Evolutionary conservation across 2,888 invertebrate species (phyloP).

Genomic region (Lycophotia porphyrea): DNA sequence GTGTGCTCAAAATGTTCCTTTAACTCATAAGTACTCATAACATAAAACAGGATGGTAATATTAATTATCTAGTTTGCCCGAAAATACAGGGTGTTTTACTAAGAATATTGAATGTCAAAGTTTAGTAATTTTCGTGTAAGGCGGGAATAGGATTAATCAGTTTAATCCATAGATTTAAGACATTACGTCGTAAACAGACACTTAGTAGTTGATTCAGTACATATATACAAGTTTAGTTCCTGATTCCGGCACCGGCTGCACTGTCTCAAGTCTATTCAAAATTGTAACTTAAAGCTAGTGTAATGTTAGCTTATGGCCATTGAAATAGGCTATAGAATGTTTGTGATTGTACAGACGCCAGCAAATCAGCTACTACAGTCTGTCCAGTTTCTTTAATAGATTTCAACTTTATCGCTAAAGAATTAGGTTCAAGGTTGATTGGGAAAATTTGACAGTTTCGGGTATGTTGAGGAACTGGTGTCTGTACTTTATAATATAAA

Average conservation of each 20-base stretch:
- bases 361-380: too few species aligned
- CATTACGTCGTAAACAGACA: too few species aligned
- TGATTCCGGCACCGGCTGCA: neutral
- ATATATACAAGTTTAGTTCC: neutral
- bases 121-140: too few species aligned
- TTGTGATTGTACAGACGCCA: too few species aligned
- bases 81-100: neutral
- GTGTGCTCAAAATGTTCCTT: neutral
- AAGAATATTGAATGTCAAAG: neutral
- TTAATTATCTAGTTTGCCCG: neutral
- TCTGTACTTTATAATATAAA: too few species aligned
- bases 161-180: too few species aligned
- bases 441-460: too few species aligned
- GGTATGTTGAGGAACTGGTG: too few species aligned
- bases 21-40: neutral
- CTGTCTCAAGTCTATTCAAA: neutral
- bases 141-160: neutral
- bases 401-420: too few species aligned
- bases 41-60: too few species aligned
- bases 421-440: too few species aligned
- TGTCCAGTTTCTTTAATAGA: too few species aligned
- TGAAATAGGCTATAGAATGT: neutral
- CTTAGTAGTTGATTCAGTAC: neutral
- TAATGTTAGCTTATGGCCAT: neutral
- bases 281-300: neutral